phyloP scores from a whole-genome alignment of 2,888 invertebrate genomes.

The Cyaniris semiargus region DNA sequence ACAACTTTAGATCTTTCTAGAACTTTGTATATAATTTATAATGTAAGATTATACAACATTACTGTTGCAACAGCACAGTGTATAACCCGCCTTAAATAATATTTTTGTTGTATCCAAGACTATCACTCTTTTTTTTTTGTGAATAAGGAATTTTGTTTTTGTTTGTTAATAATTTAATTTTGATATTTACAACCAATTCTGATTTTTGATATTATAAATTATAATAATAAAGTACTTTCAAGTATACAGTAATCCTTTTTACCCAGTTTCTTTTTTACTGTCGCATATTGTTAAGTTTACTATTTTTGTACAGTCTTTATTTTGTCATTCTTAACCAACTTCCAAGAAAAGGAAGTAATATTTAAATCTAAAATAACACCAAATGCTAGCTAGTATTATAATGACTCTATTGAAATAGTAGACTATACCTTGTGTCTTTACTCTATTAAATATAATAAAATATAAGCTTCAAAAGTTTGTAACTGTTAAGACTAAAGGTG shows the following conservation, averaged over 20 bases:
- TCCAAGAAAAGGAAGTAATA: background rate
- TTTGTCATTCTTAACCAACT: background rate
- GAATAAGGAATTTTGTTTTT: background rate
- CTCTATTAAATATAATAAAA: background rate
- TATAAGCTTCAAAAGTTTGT: conserved; percentile 32
- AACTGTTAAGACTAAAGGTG: conserved; percentile 22
- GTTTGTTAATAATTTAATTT: background rate
- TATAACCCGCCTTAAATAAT: conserved; percentile 26
- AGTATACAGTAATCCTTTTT: background rate
- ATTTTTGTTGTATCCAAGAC: background rate
- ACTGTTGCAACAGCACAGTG: conserved; percentile 16
- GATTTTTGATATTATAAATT: background rate
- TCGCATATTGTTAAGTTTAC: background rate
- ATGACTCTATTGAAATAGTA: conserved; percentile 6
- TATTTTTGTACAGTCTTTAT: background rate
- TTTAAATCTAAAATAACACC: background rate
- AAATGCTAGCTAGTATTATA: background rate
- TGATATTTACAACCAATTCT: background rate
- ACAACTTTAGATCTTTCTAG: conserved; percentile 14
- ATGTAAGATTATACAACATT: background rate
- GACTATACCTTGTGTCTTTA: background rate
- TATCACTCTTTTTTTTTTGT: conserved; percentile 10
- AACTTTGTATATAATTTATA: conserved; percentile 24
- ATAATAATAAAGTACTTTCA: background rate
- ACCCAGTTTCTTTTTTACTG: background rate